Percentiles rank a stretch among this genome's conserved stretches.
Conservation (phyloP, 2,113 vertebrate genomes). For the Pterocles burchelli region DNA sequence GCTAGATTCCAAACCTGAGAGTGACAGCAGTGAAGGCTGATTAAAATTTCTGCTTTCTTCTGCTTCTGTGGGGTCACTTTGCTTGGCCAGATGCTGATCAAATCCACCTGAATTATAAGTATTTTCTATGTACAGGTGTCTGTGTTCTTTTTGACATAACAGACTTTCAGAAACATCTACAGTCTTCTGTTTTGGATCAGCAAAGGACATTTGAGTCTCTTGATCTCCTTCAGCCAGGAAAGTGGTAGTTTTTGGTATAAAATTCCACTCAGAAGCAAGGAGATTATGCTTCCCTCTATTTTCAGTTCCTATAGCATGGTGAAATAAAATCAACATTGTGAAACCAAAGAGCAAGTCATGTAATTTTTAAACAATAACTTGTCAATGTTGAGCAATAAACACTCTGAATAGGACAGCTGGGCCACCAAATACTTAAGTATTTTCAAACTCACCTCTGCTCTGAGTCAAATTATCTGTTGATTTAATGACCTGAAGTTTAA, state of each 20-base stretch:
- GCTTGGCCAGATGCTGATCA: slow-evolving; percentile 78
- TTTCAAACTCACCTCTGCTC: background rate
- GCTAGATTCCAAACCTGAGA: slow-evolving; percentile 80
- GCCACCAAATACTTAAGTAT: background rate
- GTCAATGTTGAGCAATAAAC: background rate
- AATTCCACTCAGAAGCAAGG: slow-evolving; percentile 88
- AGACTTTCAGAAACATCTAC: slow-evolving; percentile 79
- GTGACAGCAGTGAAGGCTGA: slow-evolving; percentile 81
- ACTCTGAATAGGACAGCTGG: background rate
- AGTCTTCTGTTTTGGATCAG: slow-evolving; percentile 84
- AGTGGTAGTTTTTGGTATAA: slow-evolving; percentile 86
- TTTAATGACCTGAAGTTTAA: background rate
- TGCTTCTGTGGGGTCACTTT: slow-evolving; percentile 78
- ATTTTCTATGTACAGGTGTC: slow-evolving; percentile 86
- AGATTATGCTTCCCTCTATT: slow-evolving; percentile 84
- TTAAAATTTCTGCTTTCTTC: slow-evolving; percentile 82
- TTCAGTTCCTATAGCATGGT: slow-evolving; percentile 79
- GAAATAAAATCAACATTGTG: slow-evolving; percentile 27
- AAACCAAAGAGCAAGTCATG: background rate
- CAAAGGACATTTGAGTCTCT: slow-evolving; percentile 81
- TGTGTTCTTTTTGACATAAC: slow-evolving; percentile 83
- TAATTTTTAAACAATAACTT: background rate
- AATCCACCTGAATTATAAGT: slow-evolving; percentile 79
- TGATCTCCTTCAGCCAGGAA: slow-evolving; percentile 84
- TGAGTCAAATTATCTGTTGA: background rate